Evolutionary conservation across 2,797 vertebrate genomes (phyloP).

Genomic region (Galago senegalensis): DNA sequence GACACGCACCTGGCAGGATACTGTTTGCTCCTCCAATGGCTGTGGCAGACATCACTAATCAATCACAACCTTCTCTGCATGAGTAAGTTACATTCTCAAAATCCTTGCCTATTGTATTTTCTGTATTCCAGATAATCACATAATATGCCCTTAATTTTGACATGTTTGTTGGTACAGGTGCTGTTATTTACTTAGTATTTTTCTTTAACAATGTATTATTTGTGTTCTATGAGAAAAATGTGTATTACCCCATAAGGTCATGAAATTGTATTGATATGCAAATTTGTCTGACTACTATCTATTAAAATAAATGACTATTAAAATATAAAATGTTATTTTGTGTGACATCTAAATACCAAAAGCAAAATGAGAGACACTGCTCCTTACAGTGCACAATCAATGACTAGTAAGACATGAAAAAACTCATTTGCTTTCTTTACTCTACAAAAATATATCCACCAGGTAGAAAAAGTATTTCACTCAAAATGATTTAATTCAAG

Average conservation of each 20-base stretch:
- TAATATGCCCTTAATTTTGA: not conserved
- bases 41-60: not conserved
- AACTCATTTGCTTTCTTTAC: constrained; percentile 7
- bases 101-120: not conserved
- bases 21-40: not conserved
- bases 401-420: not conserved
- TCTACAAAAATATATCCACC: not conserved
- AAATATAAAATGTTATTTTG: constrained; percentile 27
- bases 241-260: not conserved
- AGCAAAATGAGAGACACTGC: not conserved
- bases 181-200: not conserved
- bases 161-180: not conserved
- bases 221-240: not conserved
- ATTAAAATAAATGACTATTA: not conserved
- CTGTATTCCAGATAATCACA: not conserved
- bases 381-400: not conserved
- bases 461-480: not conserved
- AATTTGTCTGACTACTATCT: not conserved
- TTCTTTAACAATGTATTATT: not conserved
- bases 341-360: not conserved
- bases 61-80: not conserved
- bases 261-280: not conserved
- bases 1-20: not conserved
- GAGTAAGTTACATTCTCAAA: not conserved
- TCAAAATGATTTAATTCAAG: constrained; percentile 7